Base-by-base conservation (phyloP, 2,888 invertebrate species). In the Polyommatus iphigenia region DNA sequence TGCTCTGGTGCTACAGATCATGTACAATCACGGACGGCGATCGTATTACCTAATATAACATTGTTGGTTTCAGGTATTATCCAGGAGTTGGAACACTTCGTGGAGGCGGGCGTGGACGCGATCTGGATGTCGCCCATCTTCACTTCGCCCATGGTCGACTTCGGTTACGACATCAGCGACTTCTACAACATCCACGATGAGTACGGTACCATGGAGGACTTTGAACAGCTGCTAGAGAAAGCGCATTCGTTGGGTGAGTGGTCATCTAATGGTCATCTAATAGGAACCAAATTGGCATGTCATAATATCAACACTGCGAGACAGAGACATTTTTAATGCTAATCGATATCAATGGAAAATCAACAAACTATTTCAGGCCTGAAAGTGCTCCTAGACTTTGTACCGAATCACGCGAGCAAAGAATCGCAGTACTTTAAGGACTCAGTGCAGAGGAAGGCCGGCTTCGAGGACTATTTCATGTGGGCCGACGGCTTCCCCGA, bases 51-150 rank as follows among this genome's bases (percentile, higher is more conserved):
- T 62, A 13, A 24, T 24, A 13, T 24, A 6, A 75, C 46, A 6
- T 36, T 20, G 62, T 71, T 54, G 46, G 32, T 82, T 82, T 54
- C 80, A 84, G 95, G 96, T 8, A 95, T 96, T 75, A 95, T 93
- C 13, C 91, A 91, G 18, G 95, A 95, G 80, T 80, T 96, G 78
- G 94, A 95, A 13, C 96, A 97, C 83, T 95, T 97, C 41, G 91
- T 92, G 59, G 95, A 97, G 8, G 91, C 96, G 0, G 97, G 97
- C 0, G 94, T 98, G 0, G 96, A 95, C 10, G 96, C 96, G 0
- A 95, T 97, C 78, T 98, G 98, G 98, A 90, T 98, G 79, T 98
- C 97, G 0, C 98, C 98, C 0, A 96, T 98, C 83, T 98, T 96
- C 89, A 92, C 94, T 78, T 98, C 98, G 0, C 98, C 98, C 0